Conservation (phyloP, 2,113 vertebrate species). For the Paratilapia polleni region DNA sequence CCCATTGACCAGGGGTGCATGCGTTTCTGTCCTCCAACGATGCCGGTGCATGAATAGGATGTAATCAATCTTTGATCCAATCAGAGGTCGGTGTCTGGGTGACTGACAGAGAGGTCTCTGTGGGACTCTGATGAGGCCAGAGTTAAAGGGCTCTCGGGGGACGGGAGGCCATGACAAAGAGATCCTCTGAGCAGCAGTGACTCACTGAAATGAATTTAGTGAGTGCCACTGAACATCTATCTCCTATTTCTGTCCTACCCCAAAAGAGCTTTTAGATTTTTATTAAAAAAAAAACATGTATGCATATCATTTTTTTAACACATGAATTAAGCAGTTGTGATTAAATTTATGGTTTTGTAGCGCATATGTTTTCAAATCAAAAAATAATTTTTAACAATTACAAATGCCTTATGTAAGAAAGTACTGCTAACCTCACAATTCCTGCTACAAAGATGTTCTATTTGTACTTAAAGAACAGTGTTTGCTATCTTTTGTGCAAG, state of each 20-base stretch:
- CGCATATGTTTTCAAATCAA: background rate
- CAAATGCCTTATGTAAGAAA: background rate
- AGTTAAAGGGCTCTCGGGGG: conserved; percentile 76
- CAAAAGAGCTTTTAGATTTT: background rate
- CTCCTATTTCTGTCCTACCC: background rate
- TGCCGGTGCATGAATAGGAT: conserved; percentile 77
- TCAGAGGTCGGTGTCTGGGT: conserved; percentile 81
- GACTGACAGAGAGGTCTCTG: conserved; percentile 83
- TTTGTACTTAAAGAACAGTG: background rate
- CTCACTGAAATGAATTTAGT: conserved; percentile 18
- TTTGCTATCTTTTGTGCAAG: conserved; percentile 12
- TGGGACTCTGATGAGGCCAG: conserved; percentile 82
- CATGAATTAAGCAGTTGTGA: too few relatives aligned
- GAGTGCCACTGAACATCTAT: background rate
- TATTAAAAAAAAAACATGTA: background rate
- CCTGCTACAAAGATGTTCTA: background rate
- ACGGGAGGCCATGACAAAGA: conserved; percentile 71
- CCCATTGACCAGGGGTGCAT: conserved; percentile 81
- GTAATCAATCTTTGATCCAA: conserved; percentile 89
- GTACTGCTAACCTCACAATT: too few relatives aligned
- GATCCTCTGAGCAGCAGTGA: conserved; percentile 54
- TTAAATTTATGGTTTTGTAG: background rate
- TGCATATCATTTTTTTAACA: too few relatives aligned
- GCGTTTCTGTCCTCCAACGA: conserved; percentile 73
- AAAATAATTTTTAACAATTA: background rate